These are phyloP conservation scores for Netelia melanura DNA, from an alignment of 2,888 invertebrate species.

Conservation along the genomic window DNA sequence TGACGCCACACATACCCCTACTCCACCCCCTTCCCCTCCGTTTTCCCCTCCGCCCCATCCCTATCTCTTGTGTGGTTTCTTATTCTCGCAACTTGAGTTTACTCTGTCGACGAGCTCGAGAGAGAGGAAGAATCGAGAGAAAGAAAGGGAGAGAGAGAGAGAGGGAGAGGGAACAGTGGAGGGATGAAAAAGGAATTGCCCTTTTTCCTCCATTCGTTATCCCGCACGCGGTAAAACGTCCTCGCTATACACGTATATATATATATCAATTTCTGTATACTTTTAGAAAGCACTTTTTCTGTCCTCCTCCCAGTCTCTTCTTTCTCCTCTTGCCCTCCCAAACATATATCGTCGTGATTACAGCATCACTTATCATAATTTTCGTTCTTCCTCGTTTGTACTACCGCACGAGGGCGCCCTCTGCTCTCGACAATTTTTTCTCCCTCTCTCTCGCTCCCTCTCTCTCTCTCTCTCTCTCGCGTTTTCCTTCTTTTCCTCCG, in stretches of 20 bases:
- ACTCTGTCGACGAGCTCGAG: constrained; percentile 22
- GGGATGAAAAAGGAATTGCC: constrained; percentile 37
- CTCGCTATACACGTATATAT: constrained; percentile 1
- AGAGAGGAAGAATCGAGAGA: neutral
- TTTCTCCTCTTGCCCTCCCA: neutral
- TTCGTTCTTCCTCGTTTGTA: constrained; percentile 40
- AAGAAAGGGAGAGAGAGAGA: constrained; percentile 7
- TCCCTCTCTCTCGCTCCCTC: constrained; percentile 20
- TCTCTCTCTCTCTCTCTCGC: constrained; percentile 21
- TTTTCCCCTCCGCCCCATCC: neutral
- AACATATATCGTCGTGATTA: constrained; percentile 67
- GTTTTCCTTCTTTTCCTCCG: constrained; percentile 10
- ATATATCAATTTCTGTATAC: constrained; percentile 19
- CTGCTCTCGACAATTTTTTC: constrained; percentile 47
- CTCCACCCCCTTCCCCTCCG: neutral
- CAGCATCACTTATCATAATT: constrained; percentile 72
- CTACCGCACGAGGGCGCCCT: constrained; percentile 34
- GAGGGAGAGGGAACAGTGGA: constrained; percentile 8
- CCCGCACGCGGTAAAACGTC: constrained; percentile 23
- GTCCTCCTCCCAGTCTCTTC: neutral
- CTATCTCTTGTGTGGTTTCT: neutral
- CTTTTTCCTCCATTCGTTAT: constrained; percentile 52
- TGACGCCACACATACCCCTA: neutral
- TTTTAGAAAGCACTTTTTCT: constrained; percentile 50
- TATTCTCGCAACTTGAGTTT: constrained; percentile 18